Evolutionary conservation across 1,140 invertebrate species (phyloP), one percentile per base, ranked within the genome.

Genomic region (Coelopa frigida): DNA sequence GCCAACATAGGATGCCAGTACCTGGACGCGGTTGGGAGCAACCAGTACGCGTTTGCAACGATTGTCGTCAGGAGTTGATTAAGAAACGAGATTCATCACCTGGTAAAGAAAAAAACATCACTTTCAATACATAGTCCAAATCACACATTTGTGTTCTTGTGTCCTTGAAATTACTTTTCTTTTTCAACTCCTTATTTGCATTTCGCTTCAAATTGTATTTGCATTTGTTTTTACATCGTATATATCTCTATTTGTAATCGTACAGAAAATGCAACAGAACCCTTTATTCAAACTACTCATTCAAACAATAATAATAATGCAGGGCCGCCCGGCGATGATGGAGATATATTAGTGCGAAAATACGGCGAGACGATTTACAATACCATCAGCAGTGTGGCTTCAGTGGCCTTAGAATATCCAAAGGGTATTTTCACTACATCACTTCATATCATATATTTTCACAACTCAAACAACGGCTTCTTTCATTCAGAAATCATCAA

Each of bases 41-140:
- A 31, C 76, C 79, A 0, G 83, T 86, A 5, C 60, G 84, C 20
- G 83, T 86, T 4, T 86, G 84, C 59, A 78, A 85, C 54, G 59
- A 68, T 44, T 86, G 83, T 55, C 79, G 74, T 46, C 55, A 68
- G 21, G 51, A 61, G 10, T 51, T 66, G 47, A 48, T 54, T n/a
- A 55, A 56, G 38, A 52, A 61, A 48, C 45, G 57, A 49, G 47
- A 61, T 39, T 44, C 50, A 12, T 58, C 57, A 14, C 61, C 68
- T 5, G 69, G 65, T 61, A 57, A 59, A 8, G 12, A n/a, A n/a
- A n/a, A n/a, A n/a, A n/a, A n/a, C n/a, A n/a, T n/a, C n/a, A n/a
- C n/a, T n/a, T n/a, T 41, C 39, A 14, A 36, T 6, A 29, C 27
- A 29, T 8, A 29, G 7, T 29, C n/a, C n/a, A n/a, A 29, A 29